Percentiles rank a stretch among this genome's conserved stretches.
Evolutionary conservation across 2,888 invertebrate species (phyloP).

Genomic region (Limnephilus marmoratus): DNA sequence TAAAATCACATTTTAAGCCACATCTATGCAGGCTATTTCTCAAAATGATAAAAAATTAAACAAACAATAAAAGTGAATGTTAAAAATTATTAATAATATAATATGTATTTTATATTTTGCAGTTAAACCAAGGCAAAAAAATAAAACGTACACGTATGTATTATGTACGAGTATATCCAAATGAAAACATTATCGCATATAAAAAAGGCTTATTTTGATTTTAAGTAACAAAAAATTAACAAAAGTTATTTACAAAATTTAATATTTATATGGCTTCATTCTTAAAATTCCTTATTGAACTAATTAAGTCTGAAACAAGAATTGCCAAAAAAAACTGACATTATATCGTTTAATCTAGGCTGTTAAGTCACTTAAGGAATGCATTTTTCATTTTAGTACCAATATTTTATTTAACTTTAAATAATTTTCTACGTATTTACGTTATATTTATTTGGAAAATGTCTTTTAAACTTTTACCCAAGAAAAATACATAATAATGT

Average conservation of each 20-base stretch:
- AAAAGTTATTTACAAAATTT: slow-evolving; percentile 10
- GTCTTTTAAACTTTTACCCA: background rate
- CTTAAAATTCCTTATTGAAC: slow-evolving; percentile 8
- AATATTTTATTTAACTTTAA: slow-evolving; percentile 45
- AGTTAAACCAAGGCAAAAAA: background rate
- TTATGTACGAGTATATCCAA: background rate
- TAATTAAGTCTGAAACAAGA: background rate
- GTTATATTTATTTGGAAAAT: slow-evolving; percentile 16
- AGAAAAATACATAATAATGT: background rate
- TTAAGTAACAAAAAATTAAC: background rate
- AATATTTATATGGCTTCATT: slow-evolving; percentile 43
- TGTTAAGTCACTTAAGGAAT: slow-evolving; percentile 61
- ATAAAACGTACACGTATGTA: background rate
- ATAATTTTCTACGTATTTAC: slow-evolving; percentile 23
- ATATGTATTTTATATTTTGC: background rate
- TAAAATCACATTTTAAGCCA: slow-evolving; percentile 58
- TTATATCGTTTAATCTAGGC: slow-evolving; percentile 36
- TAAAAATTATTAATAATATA: background rate
- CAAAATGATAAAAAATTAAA: background rate
- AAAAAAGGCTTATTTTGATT: background rate
- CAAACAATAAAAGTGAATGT: background rate
- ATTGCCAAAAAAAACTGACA: background rate
- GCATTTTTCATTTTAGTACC: slow-evolving; percentile 52
- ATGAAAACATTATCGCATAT: slow-evolving; percentile 31
- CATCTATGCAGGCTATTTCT: slow-evolving; percentile 28